phyloP scores from a whole-genome alignment of 2,797 vertebrate species.

The Pseudochirops corinnae region DNA sequence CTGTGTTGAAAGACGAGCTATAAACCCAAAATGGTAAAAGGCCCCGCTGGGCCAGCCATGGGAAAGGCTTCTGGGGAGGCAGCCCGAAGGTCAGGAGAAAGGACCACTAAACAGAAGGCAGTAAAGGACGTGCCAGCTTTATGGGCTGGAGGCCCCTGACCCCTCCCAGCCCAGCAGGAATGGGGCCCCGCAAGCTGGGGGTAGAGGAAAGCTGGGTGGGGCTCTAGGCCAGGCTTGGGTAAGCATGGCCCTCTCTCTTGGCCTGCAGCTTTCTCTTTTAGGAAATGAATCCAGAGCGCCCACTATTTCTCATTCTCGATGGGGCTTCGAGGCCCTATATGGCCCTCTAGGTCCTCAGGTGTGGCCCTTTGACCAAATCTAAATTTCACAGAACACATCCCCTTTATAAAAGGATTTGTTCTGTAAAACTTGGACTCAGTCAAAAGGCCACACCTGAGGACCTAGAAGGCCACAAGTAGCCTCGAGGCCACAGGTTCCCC shows the following conservation, averaged over 20 bases:
- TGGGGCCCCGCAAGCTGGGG: background rate
- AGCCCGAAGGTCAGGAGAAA: background rate
- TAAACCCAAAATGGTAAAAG: background rate
- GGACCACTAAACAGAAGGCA: background rate
- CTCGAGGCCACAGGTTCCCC: no score
- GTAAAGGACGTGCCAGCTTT: slow-evolving; percentile 49
- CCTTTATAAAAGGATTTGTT: no score
- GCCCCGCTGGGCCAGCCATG: background rate
- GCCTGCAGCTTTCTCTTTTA: background rate
- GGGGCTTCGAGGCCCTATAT: no score
- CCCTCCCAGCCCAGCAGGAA: background rate
- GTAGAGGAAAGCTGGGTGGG: background rate
- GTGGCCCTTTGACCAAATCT: no score
- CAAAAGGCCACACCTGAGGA: no score
- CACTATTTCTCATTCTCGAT: background rate
- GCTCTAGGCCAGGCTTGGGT: background rate
- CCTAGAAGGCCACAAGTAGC: no score
- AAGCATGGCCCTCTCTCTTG: background rate
- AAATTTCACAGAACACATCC: background rate
- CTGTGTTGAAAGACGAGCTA: background rate
- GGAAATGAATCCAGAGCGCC: background rate
- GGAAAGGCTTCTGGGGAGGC: slow-evolving; percentile 7
- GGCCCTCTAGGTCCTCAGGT: no score
- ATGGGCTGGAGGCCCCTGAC: slow-evolving; percentile 14
- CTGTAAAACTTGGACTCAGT: no score